Base-by-base conservation (phyloP, 2,888 invertebrate species). In the Hermodice carunculata region DNA sequence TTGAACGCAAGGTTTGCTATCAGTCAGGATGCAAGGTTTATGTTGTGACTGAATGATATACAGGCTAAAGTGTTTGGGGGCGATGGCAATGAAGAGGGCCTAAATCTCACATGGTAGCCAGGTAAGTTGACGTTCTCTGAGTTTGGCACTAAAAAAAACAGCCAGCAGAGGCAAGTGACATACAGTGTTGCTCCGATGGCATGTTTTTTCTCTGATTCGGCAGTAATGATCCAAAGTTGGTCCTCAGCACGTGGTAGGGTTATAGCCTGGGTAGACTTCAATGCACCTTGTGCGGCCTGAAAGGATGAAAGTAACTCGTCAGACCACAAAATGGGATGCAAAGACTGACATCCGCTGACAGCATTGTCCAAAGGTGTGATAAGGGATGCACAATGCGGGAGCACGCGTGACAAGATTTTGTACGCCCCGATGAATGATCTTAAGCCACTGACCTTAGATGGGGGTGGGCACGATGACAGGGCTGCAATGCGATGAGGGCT, bases 41-140 rank as follows among this genome's bases (percentile, higher is more conserved):
- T 8, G 8, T 31, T 6, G 34, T 37, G 22, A 37, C 22, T 34
- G 54, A 63, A 74, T 68, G 22, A 71, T 66, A 51, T 37, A 67
- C 17, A 71, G 75, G 37, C 68, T 66, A 34, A 69, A 76, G 40
- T 76, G 72, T n/a, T 44, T 44, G 11, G 19, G 6, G 34, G 72
- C n/a, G n/a, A n/a, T n/a, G n/a, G n/a, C n/a, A n/a, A n/a, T n/a
- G n/a, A n/a, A 8, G 69, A 61, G 0, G 66, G 66, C 8, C 75
- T 75, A 19, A 11, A 54, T 17, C 28, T 26, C 51, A 22, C 44
- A 44, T 17, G 44, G 44, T 44, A 44, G 6, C 44, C 44, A 44
- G 6, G 44, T 44, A 14, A 44, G 11, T 22, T 44, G 44, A 6
- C 44, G 8, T 44, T 44, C 22, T n/a, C 22, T 14, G 11, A 44